Evolutionary conservation across 2,797 vertebrate species (phyloP), one percentile per base, ranked within the genome.

Genomic region (Tokudaia muenninki): DNA sequence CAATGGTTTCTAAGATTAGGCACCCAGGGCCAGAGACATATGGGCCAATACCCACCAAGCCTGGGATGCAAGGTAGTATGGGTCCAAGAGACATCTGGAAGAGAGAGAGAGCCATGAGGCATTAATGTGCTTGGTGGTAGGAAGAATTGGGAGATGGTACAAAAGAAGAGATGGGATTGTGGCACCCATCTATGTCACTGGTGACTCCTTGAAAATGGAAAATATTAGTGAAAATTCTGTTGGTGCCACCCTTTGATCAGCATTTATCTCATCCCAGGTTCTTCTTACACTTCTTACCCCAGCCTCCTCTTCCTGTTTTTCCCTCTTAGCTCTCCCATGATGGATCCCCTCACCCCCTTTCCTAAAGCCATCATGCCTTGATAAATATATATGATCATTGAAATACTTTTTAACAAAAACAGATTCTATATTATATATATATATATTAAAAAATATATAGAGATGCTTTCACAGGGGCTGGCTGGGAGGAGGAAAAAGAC

Each of bases 361-460:
- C 92, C 82, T 96, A 97, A 99, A 98, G 98, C 99, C 99, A 98
- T 99, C 98, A 99, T 98, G 99, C 99, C 99, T 99, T 99, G 98
- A 98, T 99, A 98, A 97, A 98, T 98, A 98, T 98, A 98, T 98
- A 98, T 99, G 98, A 99, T 98, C 98, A 98, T 98, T 98, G 99
- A 98, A 98, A 98, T 98, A 98, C 97, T 98, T 98, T 98, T 98
- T 98, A 98, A 98, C 96, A 98, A 97, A 97, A 98, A 98, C 98
- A 98, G 98, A 99, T 98, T 99, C 98, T 99, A 98, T 99, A 98
- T 99, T 99, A 98, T 99, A 98, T 98, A 99, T 98, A 98, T 87
- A 92, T 98, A 98, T 98, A 98, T 98, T 98, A 97, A 98, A 98
- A 98, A 96, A 95, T 98, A 98, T 99, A 98, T 98, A 95, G 95